Conservation (phyloP, 2,888 invertebrate genomes). For the Fragum sueziense region DNA sequence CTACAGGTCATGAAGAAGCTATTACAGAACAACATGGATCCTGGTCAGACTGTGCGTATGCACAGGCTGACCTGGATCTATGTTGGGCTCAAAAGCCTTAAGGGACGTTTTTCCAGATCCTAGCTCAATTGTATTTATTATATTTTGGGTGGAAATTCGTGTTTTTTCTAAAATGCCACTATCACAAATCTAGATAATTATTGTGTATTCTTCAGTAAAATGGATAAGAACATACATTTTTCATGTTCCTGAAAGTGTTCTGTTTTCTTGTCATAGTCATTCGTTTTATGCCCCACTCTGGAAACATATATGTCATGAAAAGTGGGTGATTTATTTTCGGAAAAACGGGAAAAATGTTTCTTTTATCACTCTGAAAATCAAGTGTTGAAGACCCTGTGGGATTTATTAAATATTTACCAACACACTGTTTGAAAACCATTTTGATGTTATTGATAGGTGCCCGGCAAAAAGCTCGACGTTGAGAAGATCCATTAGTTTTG, state of each 20-base stretch:
- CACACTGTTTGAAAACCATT: neutral
- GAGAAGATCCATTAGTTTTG: neutral
- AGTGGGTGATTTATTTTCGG: slow-evolving; percentile 6
- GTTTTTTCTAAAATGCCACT: no score
- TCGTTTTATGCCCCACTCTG: neutral
- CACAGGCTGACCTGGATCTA: no score
- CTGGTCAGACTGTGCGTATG: no score
- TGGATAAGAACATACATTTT: neutral
- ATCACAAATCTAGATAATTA: no score
- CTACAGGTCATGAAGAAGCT: no score
- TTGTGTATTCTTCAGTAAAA: neutral
- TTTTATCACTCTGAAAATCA: neutral
- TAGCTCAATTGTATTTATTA: no score
- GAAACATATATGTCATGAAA: slow-evolving; percentile 7
- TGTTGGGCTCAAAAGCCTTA: no score
- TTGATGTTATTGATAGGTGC: neutral
- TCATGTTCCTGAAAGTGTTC: neutral
- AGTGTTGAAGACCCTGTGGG: slow-evolving; percentile 4
- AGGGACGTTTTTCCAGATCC: no score
- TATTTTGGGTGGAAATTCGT: no score
- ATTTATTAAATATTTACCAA: slow-evolving; percentile 13
- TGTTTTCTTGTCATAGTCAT: neutral
- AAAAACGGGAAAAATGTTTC: slow-evolving; percentile 3
- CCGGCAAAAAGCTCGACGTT: neutral
- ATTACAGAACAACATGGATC: no score